A percentile compares a stretch with the other conserved stretches of the same genome.
Evolutionary conservation across 2,113 vertebrate genomes (phyloP).

Genomic region (Mus musculus): DNA sequence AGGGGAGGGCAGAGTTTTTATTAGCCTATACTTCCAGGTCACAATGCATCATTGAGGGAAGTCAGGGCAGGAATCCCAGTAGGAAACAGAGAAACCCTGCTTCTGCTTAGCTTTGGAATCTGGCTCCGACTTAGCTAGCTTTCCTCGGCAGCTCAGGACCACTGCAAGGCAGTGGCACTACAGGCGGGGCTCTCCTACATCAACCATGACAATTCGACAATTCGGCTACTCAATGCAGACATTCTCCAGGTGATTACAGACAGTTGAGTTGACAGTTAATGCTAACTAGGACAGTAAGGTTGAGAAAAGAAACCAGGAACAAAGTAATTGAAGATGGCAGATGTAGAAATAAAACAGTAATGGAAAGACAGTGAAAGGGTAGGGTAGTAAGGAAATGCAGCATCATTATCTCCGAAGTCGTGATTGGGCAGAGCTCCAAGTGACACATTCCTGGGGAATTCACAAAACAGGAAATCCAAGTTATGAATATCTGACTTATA

Average conservation of each 20-base stretch:
- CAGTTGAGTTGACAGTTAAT: not conserved
- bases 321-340: constrained; percentile 32
- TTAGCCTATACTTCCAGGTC: not conserved
- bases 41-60: not conserved
- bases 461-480: constrained; percentile 34
- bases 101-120: not conserved
- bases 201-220: not conserved
- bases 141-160: not conserved
- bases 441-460: not conserved
- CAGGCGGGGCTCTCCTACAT: not conserved
- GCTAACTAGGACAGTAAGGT: not conserved
- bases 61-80: not conserved
- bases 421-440: not conserved
- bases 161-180: not conserved
- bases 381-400: not conserved
- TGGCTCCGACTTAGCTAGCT: not conserved
- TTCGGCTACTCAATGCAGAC: not conserved
- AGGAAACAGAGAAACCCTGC: not conserved
- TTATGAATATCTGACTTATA: not conserved
- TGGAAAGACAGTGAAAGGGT: not conserved
- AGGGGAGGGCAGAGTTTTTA: not conserved
- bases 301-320: not conserved
- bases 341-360: constrained; percentile 43
- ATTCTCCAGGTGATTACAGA: not conserved
- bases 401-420: not conserved